Conservation (phyloP, 2,113 vertebrate genomes). For the Columba janthina region DNA sequence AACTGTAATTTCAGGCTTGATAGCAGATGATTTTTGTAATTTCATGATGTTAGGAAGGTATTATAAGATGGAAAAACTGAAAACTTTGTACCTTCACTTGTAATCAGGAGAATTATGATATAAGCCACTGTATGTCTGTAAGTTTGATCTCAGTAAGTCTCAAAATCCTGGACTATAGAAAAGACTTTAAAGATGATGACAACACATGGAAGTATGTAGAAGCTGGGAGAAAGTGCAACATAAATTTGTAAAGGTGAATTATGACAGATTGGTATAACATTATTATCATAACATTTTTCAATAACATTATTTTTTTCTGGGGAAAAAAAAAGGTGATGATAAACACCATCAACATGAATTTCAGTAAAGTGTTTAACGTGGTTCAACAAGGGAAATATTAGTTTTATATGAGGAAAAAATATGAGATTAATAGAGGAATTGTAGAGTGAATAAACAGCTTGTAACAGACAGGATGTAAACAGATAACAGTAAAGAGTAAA, state of each 20-base stretch:
- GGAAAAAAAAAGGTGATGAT: fast-evolving
- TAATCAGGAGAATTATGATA: not conserved
- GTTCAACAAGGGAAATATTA: not conserved
- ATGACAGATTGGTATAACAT: not conserved
- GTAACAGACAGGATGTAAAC: not conserved
- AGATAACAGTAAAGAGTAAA: not conserved
- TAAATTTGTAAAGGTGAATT: not conserved
- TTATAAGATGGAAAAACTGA: not conserved
- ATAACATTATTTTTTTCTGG: not conserved
- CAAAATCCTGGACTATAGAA: not conserved
- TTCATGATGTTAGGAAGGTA: not conserved
- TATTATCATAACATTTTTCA: not conserved
- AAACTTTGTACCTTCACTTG: not conserved
- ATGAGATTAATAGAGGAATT: not conserved
- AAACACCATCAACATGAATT: not conserved
- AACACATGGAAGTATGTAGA: not conserved
- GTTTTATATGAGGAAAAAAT: not conserved
- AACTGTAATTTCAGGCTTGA: not conserved
- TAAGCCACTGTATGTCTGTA: not conserved
- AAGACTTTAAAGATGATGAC: not conserved
- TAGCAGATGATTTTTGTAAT: not conserved
- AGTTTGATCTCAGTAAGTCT: not conserved
- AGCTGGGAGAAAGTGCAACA: not conserved
- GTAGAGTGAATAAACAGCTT: not conserved
- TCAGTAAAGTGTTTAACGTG: not conserved